phyloP scores from a whole-genome alignment of 1,140 invertebrate species.

The Pararge aegeria region DNA sequence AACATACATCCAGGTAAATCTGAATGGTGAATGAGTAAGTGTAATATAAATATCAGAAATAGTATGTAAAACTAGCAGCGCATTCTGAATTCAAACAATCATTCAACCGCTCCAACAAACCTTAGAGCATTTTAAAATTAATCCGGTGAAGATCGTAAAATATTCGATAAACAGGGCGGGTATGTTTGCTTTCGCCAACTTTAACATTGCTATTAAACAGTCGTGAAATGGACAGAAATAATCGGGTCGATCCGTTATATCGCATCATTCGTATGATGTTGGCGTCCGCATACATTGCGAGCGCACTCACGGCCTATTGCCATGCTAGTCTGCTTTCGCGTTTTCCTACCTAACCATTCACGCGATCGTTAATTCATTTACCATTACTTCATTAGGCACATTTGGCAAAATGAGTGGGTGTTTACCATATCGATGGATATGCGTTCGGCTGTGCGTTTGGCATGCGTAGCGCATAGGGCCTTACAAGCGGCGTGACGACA shows the following conservation, averaged over 20 bases:
- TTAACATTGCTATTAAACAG: conserved; percentile 79
- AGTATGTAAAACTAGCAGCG: conserved; percentile 56
- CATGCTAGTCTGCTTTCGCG: conserved; percentile 53
- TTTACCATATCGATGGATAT: conserved; percentile 49
- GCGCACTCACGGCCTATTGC: conserved; percentile 54
- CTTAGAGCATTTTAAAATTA: conserved; percentile 73
- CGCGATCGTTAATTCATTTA: conserved; percentile 60
- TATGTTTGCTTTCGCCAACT: conserved; percentile 74
- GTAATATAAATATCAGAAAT: conserved; percentile 76
- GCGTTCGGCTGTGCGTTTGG: conserved; percentile 28
- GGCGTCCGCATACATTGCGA: conserved; percentile 53
- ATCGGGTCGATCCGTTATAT: conserved; percentile 75
- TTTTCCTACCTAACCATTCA: conserved; percentile 58
- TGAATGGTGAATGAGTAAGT: conserved; percentile 75
- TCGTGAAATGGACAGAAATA: conserved; percentile 78
- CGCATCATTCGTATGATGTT: conserved; percentile 69
- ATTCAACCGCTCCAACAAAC: conserved; percentile 67
- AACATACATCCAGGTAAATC: conserved; percentile 74
- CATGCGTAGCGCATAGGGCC: conserved; percentile 39
- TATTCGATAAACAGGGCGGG: conserved; percentile 76
- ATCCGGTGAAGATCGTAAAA: conserved; percentile 73
- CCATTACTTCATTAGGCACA: conserved; percentile 53
- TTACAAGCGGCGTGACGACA: conserved; percentile 36
- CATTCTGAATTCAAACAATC: conserved; percentile 68
- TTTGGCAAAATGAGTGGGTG: conserved; percentile 51